Evolutionary conservation across 1,140 invertebrate species (phyloP).

Genomic region (Popillia japonica): DNA sequence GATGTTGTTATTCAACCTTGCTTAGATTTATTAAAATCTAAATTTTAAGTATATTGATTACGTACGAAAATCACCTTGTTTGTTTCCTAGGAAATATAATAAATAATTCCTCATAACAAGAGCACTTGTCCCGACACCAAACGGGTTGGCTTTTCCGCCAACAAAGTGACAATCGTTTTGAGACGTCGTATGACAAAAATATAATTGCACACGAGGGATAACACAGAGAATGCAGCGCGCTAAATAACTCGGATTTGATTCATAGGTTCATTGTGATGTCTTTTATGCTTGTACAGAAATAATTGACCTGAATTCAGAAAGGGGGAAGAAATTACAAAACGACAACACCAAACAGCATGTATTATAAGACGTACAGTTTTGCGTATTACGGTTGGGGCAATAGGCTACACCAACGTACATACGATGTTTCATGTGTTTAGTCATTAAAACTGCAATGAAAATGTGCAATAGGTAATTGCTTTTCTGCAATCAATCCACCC

Average conservation of each 20-base stretch:
- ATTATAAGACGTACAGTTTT: no score
- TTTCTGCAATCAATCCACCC: no score
- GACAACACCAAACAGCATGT: no score
- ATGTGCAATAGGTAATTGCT: no score
- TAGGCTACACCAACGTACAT: no score
- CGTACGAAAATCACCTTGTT: neutral
- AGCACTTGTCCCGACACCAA: neutral
- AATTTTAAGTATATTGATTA: neutral
- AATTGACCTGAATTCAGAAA: neutral
- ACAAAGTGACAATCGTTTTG: neutral
- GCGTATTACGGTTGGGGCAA: no score
- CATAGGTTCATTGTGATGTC: neutral
- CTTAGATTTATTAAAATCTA: neutral
- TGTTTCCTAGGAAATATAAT: neutral
- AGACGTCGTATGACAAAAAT: neutral
- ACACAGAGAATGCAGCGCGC: neutral
- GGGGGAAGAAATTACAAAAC: no score
- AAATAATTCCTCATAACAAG: neutral
- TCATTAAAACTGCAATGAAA: no score
- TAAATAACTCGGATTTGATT: neutral
- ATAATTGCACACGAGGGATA: neutral
- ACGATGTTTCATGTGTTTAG: no score
- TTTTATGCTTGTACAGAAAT: neutral
- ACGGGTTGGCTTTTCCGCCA: neutral
- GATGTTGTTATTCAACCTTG: neutral